Conservation (phyloP, 2,888 invertebrate species). For the Chaitophorus viminalis region DNA sequence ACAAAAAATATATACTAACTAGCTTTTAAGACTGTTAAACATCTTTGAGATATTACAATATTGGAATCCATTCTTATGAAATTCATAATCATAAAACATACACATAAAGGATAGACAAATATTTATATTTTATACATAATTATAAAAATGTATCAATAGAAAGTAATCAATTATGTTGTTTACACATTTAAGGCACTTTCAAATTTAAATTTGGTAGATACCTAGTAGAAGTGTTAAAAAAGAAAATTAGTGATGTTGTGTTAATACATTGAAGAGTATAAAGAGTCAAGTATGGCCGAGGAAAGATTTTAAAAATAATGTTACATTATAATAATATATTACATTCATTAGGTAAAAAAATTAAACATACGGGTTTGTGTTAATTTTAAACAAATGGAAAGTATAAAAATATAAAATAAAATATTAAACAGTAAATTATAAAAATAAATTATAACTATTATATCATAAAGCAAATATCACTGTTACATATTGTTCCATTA, state of each 20-base stretch:
- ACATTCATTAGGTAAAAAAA: neutral
- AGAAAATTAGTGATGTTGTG: neutral
- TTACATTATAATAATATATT: neutral
- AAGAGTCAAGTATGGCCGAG: neutral
- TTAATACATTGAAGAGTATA: neutral
- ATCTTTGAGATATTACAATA: neutral
- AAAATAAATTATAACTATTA: slow-evolving; percentile 49
- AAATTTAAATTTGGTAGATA: neutral
- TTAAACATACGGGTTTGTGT: neutral
- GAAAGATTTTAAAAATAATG: neutral
- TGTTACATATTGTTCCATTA: slow-evolving; percentile 4
- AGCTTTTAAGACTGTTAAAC: neutral
- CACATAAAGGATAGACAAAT: neutral
- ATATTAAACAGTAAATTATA: slow-evolving; percentile 44
- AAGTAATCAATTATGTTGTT: neutral
- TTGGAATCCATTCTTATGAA: neutral
- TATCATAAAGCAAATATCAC: slow-evolving; percentile 43
- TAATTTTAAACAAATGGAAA: slow-evolving; percentile 34
- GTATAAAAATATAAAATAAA: slow-evolving; percentile 60
- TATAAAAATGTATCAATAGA: neutral
- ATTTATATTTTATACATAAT: neutral
- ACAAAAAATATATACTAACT: too few relatives aligned
- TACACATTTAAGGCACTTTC: slow-evolving; percentile 17
- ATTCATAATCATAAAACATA: neutral
- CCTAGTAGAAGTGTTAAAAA: neutral